A percentile compares a stretch with the other conserved stretches of the same genome.
phyloP scores from a whole-genome alignment of 2,113 vertebrate genomes.

The Lophius piscatorius region DNA sequence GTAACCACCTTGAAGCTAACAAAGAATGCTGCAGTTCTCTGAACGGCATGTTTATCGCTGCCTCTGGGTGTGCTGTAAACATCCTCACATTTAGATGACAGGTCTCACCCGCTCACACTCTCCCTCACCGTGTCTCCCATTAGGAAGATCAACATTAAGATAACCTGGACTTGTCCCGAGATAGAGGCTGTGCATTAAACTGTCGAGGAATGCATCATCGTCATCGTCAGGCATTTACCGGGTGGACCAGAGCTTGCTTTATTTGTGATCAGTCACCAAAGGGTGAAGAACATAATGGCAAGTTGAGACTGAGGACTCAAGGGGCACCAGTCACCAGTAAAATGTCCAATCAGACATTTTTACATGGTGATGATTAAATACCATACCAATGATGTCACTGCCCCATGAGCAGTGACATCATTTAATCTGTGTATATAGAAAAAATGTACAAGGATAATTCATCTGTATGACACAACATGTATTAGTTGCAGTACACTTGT shows the following conservation, averaged over 20 bases:
- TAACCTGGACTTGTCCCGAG: conserved; percentile 24
- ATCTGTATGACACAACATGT: no score
- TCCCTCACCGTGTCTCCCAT: conserved; percentile 44
- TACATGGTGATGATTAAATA: conserved; percentile 12
- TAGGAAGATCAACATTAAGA: conserved; percentile 16
- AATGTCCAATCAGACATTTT: conserved; percentile 26
- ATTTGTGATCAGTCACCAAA: conserved; percentile 27
- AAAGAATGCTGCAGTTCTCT: conserved; percentile 20
- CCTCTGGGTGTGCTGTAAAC: conserved; percentile 49
- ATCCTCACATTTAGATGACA: conserved; percentile 40
- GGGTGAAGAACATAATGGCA: conserved; percentile 30
- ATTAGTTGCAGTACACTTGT: no score
- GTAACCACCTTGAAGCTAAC: conserved; percentile 1
- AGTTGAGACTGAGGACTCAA: conserved; percentile 32
- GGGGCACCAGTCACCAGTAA: conserved; percentile 42
- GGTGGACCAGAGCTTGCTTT: conserved; percentile 28
- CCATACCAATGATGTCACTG: no score
- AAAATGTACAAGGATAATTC: no score
- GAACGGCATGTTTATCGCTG: conserved; percentile 17
- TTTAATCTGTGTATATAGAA: background rate
- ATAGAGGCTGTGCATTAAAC: conserved; percentile 27
- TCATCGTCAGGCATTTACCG: conserved; percentile 25
- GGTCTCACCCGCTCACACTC: conserved; percentile 32
- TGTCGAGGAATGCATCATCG: conserved; percentile 31
- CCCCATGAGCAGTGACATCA: conserved; percentile 3